A percentile compares a stretch with the other conserved stretches of the same genome.
Evolutionary conservation across 1,140 invertebrate species (phyloP).

Genomic region (Drosophila bocqueti): DNA sequence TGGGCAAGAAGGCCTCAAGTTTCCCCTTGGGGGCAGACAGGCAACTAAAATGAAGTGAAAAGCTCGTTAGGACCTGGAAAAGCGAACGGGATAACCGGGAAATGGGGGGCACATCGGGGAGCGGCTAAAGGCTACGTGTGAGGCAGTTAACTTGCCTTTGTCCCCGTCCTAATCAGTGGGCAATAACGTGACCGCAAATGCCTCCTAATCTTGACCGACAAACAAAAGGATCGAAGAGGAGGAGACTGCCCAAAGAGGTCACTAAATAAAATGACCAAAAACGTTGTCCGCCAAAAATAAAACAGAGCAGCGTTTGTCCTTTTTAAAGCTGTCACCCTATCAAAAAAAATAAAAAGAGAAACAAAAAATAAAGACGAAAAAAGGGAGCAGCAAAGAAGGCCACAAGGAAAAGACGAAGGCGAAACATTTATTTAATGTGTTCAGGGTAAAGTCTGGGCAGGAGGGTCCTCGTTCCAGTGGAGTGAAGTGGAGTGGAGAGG

Average conservation of each 20-base stretch:
- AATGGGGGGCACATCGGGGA: not conserved
- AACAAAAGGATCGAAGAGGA: constrained; percentile 63
- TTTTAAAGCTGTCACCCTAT: constrained; percentile 77
- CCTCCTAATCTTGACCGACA: constrained; percentile 73
- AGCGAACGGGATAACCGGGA: not conserved
- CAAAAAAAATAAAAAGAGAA: constrained; percentile 26
- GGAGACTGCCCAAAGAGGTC: constrained; percentile 43
- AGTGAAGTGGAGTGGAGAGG: constrained; percentile 24
- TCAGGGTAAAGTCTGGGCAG: constrained; percentile 55
- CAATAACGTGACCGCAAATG: constrained; percentile 83
- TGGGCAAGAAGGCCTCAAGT: constrained; percentile 10
- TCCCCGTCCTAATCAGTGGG: constrained; percentile 77
- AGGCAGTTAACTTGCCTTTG: constrained; percentile 69
- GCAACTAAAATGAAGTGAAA: constrained; percentile 69
- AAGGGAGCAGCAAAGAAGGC: constrained; percentile 19
- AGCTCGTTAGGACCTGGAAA: constrained; percentile 62
- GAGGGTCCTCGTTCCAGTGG: constrained; percentile 10
- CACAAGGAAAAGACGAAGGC: constrained; percentile 63
- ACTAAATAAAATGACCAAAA: constrained; percentile 70
- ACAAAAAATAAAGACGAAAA: constrained; percentile 12
- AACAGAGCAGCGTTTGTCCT: constrained; percentile 63
- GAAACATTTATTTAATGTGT: constrained; percentile 84
- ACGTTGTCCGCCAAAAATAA: constrained; percentile 53
- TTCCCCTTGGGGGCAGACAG: constrained; percentile 28
- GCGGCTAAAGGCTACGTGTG: constrained; percentile 62